Conservation (phyloP, 2,113 vertebrate species). For the Albula glossodonta region DNA sequence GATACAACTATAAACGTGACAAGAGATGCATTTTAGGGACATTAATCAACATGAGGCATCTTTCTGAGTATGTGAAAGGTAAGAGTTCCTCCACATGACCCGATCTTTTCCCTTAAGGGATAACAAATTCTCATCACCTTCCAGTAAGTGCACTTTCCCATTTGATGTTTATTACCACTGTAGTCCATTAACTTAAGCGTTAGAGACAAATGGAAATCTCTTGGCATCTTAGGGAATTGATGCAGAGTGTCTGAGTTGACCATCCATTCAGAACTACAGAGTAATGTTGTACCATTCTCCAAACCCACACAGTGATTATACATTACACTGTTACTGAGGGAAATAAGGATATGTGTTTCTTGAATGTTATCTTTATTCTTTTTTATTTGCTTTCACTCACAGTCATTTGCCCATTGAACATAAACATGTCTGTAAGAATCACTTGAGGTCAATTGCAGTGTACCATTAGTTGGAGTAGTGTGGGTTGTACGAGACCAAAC, state of each 20-base stretch:
- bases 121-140: not conserved
- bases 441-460: not conserved
- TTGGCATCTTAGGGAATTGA: not conserved
- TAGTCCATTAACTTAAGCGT: not conserved
- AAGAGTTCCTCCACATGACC: not conserved
- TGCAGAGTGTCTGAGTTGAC: no score
- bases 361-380: not conserved
- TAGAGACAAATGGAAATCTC: not conserved
- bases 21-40: not conserved
- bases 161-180: not conserved
- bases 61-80: not conserved
- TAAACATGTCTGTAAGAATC: not conserved
- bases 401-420: not conserved
- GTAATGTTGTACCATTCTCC: no score
- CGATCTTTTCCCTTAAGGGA: not conserved
- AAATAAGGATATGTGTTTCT: not conserved
- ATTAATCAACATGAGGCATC: constrained; percentile 7
- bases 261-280: not conserved
- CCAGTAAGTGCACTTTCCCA: not conserved
- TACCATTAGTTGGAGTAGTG: not conserved
- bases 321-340: no score
- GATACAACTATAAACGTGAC: not conserved
- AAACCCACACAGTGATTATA: no score
- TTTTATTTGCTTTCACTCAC: not conserved
- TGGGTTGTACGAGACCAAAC: no score